A percentile compares a stretch with the other conserved stretches of the same genome.
Evolutionary conservation across 2,113 vertebrate species (phyloP).

Genomic region (Dromiciops gliroides): DNA sequence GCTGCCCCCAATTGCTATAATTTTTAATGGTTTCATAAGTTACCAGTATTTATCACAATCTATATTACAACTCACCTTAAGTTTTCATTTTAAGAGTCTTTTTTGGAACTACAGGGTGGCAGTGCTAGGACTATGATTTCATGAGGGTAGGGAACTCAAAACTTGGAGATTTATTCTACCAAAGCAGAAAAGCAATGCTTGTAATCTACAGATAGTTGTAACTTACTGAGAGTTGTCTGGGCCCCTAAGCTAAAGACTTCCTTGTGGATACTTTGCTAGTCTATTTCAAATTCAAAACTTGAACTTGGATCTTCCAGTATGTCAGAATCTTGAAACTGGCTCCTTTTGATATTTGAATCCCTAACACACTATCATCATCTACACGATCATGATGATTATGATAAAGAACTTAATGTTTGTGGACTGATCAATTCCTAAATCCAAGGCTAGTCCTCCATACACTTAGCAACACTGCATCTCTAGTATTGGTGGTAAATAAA

Average conservation of each 20-base stretch:
- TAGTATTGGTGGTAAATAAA: neutral
- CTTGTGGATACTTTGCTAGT: neutral
- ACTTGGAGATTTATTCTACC: neutral
- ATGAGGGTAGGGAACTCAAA: neutral
- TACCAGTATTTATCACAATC: neutral
- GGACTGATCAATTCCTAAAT: neutral
- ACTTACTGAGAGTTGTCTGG: neutral
- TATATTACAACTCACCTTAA: slow-evolving; percentile 6
- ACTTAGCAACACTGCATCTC: neutral
- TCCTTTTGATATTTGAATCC: neutral
- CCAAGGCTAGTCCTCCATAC: no score
- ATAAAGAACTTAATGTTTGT: neutral
- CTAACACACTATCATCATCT: neutral
- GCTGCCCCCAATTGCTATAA: slow-evolving; percentile 6
- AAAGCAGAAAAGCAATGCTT: neutral
- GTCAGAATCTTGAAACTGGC: neutral
- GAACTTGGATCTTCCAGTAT: neutral
- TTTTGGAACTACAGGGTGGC: neutral
- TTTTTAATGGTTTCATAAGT: slow-evolving; percentile 15
- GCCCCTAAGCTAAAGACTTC: neutral
- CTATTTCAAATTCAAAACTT: neutral
- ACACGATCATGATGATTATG: neutral
- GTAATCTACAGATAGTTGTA: neutral
- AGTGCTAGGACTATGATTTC: neutral
- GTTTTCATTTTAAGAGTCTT: slow-evolving; percentile 23